Base-by-base conservation (phyloP, 2,797 vertebrate species). In the Serranus cabrilla region DNA sequence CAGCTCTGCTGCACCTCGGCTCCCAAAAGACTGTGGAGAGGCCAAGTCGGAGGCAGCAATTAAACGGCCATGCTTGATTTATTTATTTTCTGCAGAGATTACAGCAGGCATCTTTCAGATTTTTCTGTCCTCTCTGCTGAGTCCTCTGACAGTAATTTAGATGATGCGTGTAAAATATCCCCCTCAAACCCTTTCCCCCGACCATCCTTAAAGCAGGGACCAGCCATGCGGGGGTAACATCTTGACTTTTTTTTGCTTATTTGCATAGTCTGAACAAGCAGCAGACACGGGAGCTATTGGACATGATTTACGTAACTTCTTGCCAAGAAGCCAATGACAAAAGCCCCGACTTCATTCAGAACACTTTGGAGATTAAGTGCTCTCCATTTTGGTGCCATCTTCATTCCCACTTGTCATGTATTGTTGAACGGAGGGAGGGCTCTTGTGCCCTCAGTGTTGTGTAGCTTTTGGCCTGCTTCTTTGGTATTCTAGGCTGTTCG, bases 1-100 rank as follows among this genome's bases (percentile, higher is more conserved):
- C 71, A 85, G 87, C 88, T 80, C 73, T 82, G 83, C 62, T 25
- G 86, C 42, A 74, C 64, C 80, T 78, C 74, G 27, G 47, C 70
- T 85, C 83, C 75, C 79, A 18, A 13, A 80, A 78, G 80, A 75
- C 46, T 10, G 3, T 12, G 16, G 17, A 67, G 66, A 69, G 62
- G 74, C 83, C 82, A 85, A 85, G 76, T 86, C 49, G 39, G 56
- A 87, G 78, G 72, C 69, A 76, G 73, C 88, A 91, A 92, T 89
- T 93, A 92, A 93, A 92, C 10, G 58, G 73, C 81, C 83, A 78
- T 90, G 86, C 80, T 88, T 88, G 79, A 67, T 86, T 91, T 91
- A 84, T 93, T 92, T 90, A 85, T 89, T 91, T 86, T 63, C 68
- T 76, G 64, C 60, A 14, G 65, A 79, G 75, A 87, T 84, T 73